Percentiles rank a stretch among this genome's conserved stretches.
These are phyloP conservation scores for Barbus barbus DNA, from an alignment of 2,113 vertebrate genomes.

Conservation along the genomic window DNA sequence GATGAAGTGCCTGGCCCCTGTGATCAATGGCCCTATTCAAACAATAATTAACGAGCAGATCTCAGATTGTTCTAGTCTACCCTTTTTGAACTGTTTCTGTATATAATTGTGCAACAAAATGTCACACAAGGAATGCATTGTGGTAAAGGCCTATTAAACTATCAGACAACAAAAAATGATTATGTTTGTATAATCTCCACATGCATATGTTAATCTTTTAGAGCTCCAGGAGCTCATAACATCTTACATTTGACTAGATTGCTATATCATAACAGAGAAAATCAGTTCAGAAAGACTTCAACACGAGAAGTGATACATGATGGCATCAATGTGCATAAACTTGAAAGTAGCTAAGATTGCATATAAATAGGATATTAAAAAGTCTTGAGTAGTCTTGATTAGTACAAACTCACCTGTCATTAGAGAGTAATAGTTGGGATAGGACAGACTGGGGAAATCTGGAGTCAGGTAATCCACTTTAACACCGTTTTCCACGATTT, in stretches of 20 bases:
- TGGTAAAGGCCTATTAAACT: no score
- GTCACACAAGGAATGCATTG: background rate
- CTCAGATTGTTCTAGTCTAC: no score
- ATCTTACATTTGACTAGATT: background rate
- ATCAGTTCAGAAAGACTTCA: background rate
- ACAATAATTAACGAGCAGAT: no score
- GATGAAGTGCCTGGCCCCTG: no score
- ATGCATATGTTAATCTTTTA: background rate
- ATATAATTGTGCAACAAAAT: background rate
- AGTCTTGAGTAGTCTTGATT: no score
- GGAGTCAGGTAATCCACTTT: conserved; percentile 93
- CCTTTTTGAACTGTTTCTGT: background rate
- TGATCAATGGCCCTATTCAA: no score
- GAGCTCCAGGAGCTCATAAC: background rate
- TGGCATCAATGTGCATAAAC: no score
- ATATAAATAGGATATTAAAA: no score
- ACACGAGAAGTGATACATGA: background rate
- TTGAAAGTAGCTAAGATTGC: no score
- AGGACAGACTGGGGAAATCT: conserved; percentile 92
- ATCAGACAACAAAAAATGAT: no score
- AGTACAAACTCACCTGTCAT: conserved; percentile 99
- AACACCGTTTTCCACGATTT: conserved; percentile 83
- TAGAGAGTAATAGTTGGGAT: conserved; percentile 92
- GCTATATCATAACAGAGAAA: background rate
- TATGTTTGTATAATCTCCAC: no score